Evolutionary conservation across 2,113 vertebrate genomes (phyloP).

Genomic region (Collichthys lucidus): DNA sequence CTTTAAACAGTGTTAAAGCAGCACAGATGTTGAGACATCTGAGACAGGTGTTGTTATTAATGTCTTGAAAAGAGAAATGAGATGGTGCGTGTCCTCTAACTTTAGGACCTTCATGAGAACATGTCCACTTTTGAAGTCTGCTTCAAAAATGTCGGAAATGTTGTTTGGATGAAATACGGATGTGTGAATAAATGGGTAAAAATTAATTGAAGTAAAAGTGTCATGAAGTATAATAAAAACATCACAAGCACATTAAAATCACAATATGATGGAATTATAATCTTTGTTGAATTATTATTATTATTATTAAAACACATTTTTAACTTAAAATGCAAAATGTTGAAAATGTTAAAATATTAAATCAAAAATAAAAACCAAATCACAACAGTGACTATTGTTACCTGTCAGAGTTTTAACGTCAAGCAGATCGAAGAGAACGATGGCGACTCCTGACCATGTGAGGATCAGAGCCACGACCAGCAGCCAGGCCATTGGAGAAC

Average conservation of each 20-base stretch:
- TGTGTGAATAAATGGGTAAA: conserved; percentile 41
- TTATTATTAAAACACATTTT: not conserved
- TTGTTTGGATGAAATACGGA: conserved; percentile 51
- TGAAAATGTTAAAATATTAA: not conserved
- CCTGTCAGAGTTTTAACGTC: conserved; percentile 77
- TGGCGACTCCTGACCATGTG: conserved; percentile 76
- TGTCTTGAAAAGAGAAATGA: not conserved
- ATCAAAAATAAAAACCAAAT: not conserved
- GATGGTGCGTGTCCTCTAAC: conserved; percentile 3
- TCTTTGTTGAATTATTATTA: not conserved
- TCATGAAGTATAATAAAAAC: not conserved
- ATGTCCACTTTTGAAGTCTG: conserved; percentile 71
- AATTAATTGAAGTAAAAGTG: conserved; percentile 27
- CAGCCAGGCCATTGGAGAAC: conserved; percentile 79
- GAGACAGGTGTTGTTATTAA: not conserved
- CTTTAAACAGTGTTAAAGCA: not conserved
- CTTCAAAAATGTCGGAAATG: conserved; percentile 70
- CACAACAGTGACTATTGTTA: conserved; percentile 13
- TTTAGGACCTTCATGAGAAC: conserved; percentile 22
- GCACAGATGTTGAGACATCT: not conserved
- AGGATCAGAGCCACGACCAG: conserved; percentile 76
- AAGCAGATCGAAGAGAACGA: conserved; percentile 78
- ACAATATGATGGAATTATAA: conserved; percentile 31
- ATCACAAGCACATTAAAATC: conserved; percentile 22
- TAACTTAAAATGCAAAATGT: not conserved